Base-by-base conservation (phyloP, 2,888 invertebrate genomes). In the Drosophila kanekoi region DNA sequence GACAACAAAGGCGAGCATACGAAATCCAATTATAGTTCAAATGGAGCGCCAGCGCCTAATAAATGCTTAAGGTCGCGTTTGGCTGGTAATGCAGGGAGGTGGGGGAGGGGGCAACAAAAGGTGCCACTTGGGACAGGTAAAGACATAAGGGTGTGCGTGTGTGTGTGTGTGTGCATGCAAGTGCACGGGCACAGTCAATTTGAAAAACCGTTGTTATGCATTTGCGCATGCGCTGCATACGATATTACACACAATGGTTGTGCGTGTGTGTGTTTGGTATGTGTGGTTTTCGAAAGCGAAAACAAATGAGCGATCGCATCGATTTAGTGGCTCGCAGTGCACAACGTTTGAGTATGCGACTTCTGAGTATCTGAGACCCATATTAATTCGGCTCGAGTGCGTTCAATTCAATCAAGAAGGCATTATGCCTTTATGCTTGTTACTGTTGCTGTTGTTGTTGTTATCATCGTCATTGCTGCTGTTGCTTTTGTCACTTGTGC, bases 201-300 rank as follows among this genome's bases (percentile, higher is more conserved):
- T 89, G 84, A 86, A 89, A 81, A 83, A 84, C 78, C 87, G 89
- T 82, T 89, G 87, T 89, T 90, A 89, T 88, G 87, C 87, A 89
- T 81, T 89, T 87, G 78, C 80, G 80, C 90, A 89, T 89, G 89
- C 75, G 74, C 68, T 87, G 90, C 88, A 88, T 88, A 87, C 68
- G 56, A 57, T 88, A 83, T 89, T 66, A 72, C 53, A 65, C 69
- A 69, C 67, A 70, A 56, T 68, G 47, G 35, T 37, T 14, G 38
- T 41, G 57, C 33, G 18, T 44, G 53, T 57, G 49, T 63, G 38
- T 52, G 43, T 11, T 49, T 52, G 60, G 48, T 54, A 49, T 71
- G 58, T 65, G 38, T 52, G 62, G 41, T 79, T 82, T 83, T 87
- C 72, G 85, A 85, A 85, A 89, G 82, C 87, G 89, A 74, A 76